A percentile compares a stretch with the other conserved stretches of the same genome.
These are phyloP conservation scores for Urocynchramus pylzowi DNA, from an alignment of 2,113 vertebrate genomes.

Conservation along the genomic window DNA sequence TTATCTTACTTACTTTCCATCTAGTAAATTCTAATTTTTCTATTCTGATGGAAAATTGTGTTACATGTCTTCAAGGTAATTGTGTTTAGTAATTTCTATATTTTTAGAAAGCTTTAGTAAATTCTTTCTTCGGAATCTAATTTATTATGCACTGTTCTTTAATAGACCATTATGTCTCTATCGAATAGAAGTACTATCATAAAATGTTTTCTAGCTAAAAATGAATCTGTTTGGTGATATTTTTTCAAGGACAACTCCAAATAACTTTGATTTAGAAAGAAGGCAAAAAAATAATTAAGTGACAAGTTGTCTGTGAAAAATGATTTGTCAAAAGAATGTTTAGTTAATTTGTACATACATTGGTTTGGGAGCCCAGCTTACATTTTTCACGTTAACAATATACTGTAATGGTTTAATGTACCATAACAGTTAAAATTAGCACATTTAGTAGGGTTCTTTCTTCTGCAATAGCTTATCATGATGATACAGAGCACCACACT, in stretches of 20 bases:
- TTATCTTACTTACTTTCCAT: background rate
- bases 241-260: background rate
- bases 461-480: slow-evolving; percentile 11
- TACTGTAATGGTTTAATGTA: slow-evolving; percentile 1
- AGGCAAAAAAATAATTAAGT: background rate
- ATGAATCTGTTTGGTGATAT: background rate
- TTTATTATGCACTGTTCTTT: background rate
- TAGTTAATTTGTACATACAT: background rate
- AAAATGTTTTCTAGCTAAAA: background rate
- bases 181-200: background rate
- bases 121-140: background rate
- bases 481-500: background rate
- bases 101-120: background rate
- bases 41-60: background rate
- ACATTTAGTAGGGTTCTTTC: slow-evolving; percentile 4
- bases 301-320: slow-evolving; percentile 48
- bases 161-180: background rate
- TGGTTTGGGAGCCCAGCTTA: background rate
- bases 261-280: background rate
- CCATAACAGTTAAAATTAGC: slow-evolving; percentile 46
- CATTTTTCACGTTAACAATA: background rate
- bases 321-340: slow-evolving; percentile 35
- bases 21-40: background rate
- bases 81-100: background rate
- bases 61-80: background rate